Base-by-base conservation (phyloP, 2,888 invertebrate species). In the Pseudoips prasinana region DNA sequence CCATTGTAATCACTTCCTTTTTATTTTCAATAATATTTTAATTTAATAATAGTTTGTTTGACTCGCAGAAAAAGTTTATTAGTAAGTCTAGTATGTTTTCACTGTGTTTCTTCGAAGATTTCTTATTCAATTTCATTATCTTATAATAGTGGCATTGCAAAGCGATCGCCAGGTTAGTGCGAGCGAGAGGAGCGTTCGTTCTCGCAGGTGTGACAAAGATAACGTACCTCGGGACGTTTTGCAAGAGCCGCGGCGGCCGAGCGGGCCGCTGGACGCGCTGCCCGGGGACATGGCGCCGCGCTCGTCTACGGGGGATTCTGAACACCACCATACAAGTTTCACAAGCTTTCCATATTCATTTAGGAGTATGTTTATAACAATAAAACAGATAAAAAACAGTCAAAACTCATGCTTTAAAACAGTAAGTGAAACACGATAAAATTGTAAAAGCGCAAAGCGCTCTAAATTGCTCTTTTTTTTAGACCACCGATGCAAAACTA, bases 231-330 rank as follows among this genome's bases (percentile, higher is more conserved):
- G 89, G 58, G 95, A 95, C 33, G 94, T 95, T 89, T 96, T 96
- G 90, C 95, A 96, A 24, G 95, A 95, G 80, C 95, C 95, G 63
- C 95, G 92, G 19, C 96, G 91, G 41, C 94, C 95, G 50, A 96
- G 90, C 54, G 93, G 92, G 41, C 90, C 91, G 75, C 91, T 90
- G 44, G 90, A 90, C 58, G 90, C 91, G 56, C 92, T 92, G 68
- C 92, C 91, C 9, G 94, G 94, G 0, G 94, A 94, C 78, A 92
- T 91, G 40, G 92, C 93, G 70, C 94, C 91, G 66, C 94, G 94
- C 59, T 94, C 94, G 55, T 94, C 94, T 29, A 90, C 89, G 2
- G 94, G 93, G 5, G 93, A 93, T 86, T 94, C 94, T 92, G 86
- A 39, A 10, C 1, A n/a, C 2, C 2, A 10, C 7, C 10, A 10